phyloP scores from a whole-genome alignment of 1,140 invertebrate genomes.

The Ceratina japonica region DNA sequence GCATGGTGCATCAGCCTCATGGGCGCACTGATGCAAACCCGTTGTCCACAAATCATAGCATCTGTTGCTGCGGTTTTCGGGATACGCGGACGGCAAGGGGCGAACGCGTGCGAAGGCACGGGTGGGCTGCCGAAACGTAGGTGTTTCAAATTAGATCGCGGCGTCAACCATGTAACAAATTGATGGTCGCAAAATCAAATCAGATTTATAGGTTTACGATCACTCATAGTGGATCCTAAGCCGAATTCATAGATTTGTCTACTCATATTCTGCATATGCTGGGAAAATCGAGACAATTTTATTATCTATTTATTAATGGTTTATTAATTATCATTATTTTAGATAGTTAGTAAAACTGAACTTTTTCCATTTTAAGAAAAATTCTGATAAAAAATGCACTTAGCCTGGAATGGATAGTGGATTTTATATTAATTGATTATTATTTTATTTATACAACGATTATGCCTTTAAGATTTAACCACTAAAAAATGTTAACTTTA shows the following conservation, averaged over 20 bases:
- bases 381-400: background rate
- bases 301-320: too few species aligned
- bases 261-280: too few species aligned
- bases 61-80: constrained; percentile 67
- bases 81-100: constrained; percentile 32
- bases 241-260: background rate
- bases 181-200: constrained; percentile 66
- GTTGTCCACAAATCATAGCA: constrained; percentile 67
- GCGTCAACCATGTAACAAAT: constrained; percentile 67
- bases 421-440: constrained; percentile 6
- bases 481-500: too few species aligned
- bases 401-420: background rate
- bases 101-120: constrained; percentile 10
- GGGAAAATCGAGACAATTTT: too few species aligned
- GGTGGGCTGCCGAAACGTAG: background rate
- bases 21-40: constrained; percentile 36
- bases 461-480: background rate
- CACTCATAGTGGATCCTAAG: background rate
- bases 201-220: constrained; percentile 62
- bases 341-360: background rate
- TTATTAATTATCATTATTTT: background rate
- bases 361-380: constrained; percentile 1
- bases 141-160: constrained; percentile 62
- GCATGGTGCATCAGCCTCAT: constrained; percentile 43
- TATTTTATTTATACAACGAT: background rate